A percentile compares a stretch with the other conserved stretches of the same genome.
These are phyloP conservation scores for Apteryx owenii DNA, from an alignment of 2,113 vertebrate genomes.

Conservation along the genomic window DNA sequence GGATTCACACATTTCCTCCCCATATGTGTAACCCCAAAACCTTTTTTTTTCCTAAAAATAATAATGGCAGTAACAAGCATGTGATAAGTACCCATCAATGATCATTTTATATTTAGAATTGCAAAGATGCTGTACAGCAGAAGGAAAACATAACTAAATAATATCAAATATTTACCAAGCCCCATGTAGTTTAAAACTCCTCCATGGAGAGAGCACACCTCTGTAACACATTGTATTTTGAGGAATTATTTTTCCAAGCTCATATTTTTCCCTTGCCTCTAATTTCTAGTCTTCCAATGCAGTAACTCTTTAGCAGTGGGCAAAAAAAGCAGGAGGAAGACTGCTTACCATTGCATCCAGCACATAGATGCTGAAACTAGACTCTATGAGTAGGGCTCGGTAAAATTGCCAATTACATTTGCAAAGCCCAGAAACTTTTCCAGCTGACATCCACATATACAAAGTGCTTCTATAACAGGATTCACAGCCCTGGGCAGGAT, in stretches of 20 bases:
- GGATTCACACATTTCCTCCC: neutral
- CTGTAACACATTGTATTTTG: neutral
- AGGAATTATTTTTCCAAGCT: neutral
- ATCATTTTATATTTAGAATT: neutral
- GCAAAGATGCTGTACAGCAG: neutral
- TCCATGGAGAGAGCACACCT: neutral
- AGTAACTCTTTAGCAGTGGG: neutral
- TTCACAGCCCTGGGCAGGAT: neutral
- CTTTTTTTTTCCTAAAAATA: neutral
- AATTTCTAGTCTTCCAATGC: neutral
- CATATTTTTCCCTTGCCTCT: neutral
- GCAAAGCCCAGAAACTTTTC: neutral
- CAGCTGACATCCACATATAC: neutral
- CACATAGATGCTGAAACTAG: neutral
- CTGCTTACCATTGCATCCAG: neutral
- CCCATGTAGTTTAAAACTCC: neutral
- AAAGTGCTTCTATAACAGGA: neutral
- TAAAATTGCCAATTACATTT: neutral
- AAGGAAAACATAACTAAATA: conserved; percentile 7
- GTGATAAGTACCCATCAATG: neutral
- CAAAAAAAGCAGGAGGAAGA: neutral
- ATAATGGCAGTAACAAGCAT: neutral
- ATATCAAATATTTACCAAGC: neutral
- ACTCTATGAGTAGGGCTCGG: neutral
- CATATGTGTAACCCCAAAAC: neutral